Evolutionary conservation across 92 coral and sea anemone species (phyloP), one percentile per base, ranked within the genome.

Genomic region (Isaurus tuberculatus): DNA sequence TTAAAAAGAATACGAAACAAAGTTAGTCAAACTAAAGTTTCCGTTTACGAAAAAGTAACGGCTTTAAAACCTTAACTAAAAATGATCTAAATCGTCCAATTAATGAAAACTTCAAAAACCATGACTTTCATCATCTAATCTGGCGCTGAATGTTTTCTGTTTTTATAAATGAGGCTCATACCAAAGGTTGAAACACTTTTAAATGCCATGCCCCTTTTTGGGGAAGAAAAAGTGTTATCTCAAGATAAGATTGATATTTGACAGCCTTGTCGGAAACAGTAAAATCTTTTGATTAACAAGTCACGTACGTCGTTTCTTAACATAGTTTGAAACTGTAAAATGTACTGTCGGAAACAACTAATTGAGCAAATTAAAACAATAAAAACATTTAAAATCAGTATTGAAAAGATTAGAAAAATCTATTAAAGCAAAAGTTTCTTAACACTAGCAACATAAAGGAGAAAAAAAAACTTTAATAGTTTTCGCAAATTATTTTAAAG

Each of bases 161-260:
- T 20, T 37, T 57, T 26, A 5, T 71, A 71, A 22, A 16, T 43
- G 7, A 10, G 77, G 0, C 33, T 71, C 2, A 42, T 37, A 15
- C 0, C 15, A 44, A 42, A 55, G 8, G 33, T 26, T 23, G 34
- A 49, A 26, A 44, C 36, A 36, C 25, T 70, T 20, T 34, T 36
- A 33, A 69, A 69, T 25, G 58, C 16, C 23, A 72, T 72, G 78
- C 31, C 78, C 78, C 58, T 72, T 43, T 72, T 42, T 72, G 78
- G 78, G 34, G 44, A 72, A 72, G 34, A 42, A 10, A 72, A 72
- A 27, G 30, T 25, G 57, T 26, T 44, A 19, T 72, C 60, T 72
- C 60, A 43, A 71, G 78, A 44, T 27, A 19, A 72, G 78, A 72
- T 46, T 43, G 51, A 25, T 44, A 31, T 44, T 42, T 72, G 17